A percentile compares a stretch with the other conserved stretches of the same genome.
phyloP scores from a whole-genome alignment of 2,888 invertebrate genomes.

The Melangyna quadrimaculata region DNA sequence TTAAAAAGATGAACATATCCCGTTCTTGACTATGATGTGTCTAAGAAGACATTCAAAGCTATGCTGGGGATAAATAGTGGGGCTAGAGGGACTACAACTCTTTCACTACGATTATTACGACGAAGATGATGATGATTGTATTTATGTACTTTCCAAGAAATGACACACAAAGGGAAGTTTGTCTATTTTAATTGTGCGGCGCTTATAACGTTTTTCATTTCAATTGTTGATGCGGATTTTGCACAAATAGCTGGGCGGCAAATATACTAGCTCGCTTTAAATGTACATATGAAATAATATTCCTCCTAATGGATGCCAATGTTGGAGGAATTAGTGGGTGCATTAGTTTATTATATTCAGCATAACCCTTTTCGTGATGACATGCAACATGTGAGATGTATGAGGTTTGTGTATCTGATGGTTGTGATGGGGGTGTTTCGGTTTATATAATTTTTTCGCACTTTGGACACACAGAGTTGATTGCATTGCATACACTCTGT shows the following conservation, averaged over 20 bases:
- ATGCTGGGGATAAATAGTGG: background rate
- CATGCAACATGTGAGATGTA: conserved; percentile 57
- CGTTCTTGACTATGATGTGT: background rate
- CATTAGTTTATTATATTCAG: conserved; percentile 46
- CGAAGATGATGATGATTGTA: background rate
- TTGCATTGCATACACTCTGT: background rate
- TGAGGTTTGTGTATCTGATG: background rate
- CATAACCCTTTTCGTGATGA: conserved; percentile 66
- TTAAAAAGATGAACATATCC: background rate
- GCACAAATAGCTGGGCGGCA: conserved; percentile 1
- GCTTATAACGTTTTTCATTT: conserved; percentile 51
- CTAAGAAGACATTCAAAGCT: background rate
- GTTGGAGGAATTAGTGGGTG: conserved; percentile 59
- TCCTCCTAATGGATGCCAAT: conserved; percentile 53
- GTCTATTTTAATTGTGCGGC: conserved; percentile 68
- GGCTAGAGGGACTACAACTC: background rate
- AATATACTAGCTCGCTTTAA: background rate
- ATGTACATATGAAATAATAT: background rate
- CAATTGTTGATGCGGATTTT: conserved; percentile 59
- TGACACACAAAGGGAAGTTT: conserved; percentile 45
- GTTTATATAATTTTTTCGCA: conserved; percentile 49
- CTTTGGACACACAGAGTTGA: background rate
- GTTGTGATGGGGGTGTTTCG: background rate
- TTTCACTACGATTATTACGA: conserved; percentile 1
- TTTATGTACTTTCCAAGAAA: conserved; percentile 42